These are phyloP conservation scores for Drosophila paracracens DNA, from an alignment of 2,888 invertebrate species.

Conservation along the genomic window DNA sequence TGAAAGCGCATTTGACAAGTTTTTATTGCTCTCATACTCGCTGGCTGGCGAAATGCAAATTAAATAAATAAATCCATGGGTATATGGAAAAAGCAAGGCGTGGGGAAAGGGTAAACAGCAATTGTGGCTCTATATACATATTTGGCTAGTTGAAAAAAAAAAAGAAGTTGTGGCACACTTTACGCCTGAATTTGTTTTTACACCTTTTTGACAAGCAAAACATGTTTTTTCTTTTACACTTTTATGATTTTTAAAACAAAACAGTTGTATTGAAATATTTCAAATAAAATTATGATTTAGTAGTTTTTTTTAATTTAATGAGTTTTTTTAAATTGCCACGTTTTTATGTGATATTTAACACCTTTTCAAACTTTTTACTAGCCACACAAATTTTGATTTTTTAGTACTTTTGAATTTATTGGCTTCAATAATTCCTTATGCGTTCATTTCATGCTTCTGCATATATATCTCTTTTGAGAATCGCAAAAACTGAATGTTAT, in stretches of 20 bases:
- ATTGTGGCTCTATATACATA: not conserved
- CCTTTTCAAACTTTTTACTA: not conserved
- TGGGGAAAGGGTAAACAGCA: not conserved
- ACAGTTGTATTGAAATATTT: not conserved
- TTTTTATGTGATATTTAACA: not conserved
- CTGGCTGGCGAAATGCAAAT: slow-evolving; percentile 28
- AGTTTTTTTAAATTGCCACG: not conserved
- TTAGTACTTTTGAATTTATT: not conserved
- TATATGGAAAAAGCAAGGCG: not conserved
- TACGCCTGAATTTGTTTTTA: not conserved
- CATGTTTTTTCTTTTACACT: not conserved
- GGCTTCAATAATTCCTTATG: not conserved
- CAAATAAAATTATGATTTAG: not conserved
- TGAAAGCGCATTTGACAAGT: slow-evolving; percentile 55
- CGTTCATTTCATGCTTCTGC: not conserved
- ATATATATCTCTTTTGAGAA: not conserved
- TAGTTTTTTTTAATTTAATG: not conserved
- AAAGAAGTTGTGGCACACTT: not conserved
- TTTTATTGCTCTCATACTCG: slow-evolving; percentile 22
- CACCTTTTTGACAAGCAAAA: not conserved
- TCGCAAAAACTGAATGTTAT: not conserved
- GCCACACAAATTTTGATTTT: not conserved
- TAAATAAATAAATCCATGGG: slow-evolving; percentile 24
- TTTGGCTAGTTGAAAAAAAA: not conserved
- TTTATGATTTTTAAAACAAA: not conserved